These are phyloP conservation scores for Syngnathoides biaculeatus DNA, from an alignment of 2,113 vertebrate genomes.

Conservation along the genomic window DNA sequence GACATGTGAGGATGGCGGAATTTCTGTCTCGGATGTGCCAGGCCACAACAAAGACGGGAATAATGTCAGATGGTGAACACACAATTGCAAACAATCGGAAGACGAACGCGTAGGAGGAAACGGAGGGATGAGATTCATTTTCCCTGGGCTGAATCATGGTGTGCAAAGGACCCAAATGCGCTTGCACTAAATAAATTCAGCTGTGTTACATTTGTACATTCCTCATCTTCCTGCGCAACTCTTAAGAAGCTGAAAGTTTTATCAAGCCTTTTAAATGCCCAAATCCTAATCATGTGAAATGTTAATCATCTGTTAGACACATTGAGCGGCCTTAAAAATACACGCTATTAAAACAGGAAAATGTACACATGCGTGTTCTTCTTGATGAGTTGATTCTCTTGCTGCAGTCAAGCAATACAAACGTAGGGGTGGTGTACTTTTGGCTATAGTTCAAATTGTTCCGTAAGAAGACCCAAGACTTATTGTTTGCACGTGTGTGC, in stretches of 20 bases:
- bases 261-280: not conserved
- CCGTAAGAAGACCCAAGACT: not conserved
- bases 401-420: slow-evolving; percentile 15
- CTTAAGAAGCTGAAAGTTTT: not conserved
- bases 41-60: slow-evolving; percentile 48
- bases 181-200: slow-evolving; percentile 41
- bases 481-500: not conserved
- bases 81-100: slow-evolving; percentile 33
- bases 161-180: slow-evolving; percentile 12
- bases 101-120: slow-evolving; percentile 28
- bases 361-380: slow-evolving; percentile 20
- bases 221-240: slow-evolving; percentile 2
- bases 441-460: slow-evolving; percentile 11
- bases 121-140: slow-evolving; percentile 21
- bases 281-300: not conserved
- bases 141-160: slow-evolving; percentile 17
- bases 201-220: slow-evolving; percentile 38
- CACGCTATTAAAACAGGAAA: too few relatives aligned
- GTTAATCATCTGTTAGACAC: not conserved
- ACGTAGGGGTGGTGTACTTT: slow-evolving; percentile 1
- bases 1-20: not conserved
- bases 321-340: not conserved
- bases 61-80: slow-evolving; percentile 31
- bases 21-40: slow-evolving; percentile 14
- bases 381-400: slow-evolving; percentile 8